These are phyloP conservation scores for Petaurus breviceps DNA, from an alignment of 2,113 vertebrate genomes.

Conservation along the genomic window DNA sequence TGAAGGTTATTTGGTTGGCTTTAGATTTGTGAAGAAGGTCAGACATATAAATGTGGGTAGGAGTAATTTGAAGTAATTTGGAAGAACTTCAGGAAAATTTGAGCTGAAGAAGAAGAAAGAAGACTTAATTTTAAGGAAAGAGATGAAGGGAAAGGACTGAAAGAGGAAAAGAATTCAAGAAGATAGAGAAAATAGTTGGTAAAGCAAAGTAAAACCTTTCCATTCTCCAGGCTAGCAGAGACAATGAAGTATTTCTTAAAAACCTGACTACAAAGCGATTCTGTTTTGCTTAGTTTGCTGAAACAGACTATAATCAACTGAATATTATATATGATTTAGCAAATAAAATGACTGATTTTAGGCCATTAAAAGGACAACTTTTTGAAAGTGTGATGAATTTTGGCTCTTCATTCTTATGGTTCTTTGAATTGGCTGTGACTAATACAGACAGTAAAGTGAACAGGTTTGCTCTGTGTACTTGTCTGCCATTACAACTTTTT, in stretches of 20 bases:
- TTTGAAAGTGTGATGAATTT: background rate
- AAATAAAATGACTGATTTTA: background rate
- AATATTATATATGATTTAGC: background rate
- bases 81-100: background rate
- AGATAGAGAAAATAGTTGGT: background rate
- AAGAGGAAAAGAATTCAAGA: background rate
- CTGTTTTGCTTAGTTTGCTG: background rate
- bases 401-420: background rate
- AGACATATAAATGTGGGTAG: background rate
- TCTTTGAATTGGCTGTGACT: background rate
- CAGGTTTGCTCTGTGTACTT: background rate
- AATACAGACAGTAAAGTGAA: background rate
- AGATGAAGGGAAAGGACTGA: background rate
- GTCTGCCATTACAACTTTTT: background rate
- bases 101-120: background rate
- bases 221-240: background rate
- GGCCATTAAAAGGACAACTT: background rate
- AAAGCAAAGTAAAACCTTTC: background rate
- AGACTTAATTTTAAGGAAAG: background rate
- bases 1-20: background rate
- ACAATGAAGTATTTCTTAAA: background rate
- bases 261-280: background rate
- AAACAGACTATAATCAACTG: background rate
- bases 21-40: background rate
- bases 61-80: background rate